Evolutionary conservation across 1,140 invertebrate genomes (phyloP).

Genomic region (Trinorchestia longiramus): DNA sequence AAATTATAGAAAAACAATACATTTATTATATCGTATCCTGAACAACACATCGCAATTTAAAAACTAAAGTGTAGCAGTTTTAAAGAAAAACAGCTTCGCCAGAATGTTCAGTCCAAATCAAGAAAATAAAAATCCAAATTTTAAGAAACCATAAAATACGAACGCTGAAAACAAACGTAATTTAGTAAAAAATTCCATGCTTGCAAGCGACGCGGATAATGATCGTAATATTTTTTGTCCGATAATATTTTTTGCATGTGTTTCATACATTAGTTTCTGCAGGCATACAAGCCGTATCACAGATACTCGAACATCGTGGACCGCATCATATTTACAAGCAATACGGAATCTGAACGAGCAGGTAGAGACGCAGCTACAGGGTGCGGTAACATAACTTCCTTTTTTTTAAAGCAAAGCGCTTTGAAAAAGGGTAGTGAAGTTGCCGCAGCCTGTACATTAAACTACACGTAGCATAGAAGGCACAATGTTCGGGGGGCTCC

Average conservation of each 20-base stretch:
- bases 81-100: too few species aligned
- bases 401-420: too few species aligned
- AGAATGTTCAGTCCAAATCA: too few species aligned
- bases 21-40: too few species aligned
- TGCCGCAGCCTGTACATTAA: neutral
- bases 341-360: neutral
- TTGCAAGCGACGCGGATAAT: neutral
- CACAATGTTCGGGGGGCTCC: neutral
- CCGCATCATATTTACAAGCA: neutral
- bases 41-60: too few species aligned
- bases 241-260: neutral
- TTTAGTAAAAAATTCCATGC: neutral
- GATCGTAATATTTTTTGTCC: neutral
- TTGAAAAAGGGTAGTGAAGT: too few species aligned
- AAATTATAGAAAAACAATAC: too few species aligned
- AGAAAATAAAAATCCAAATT: too few species aligned
- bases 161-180: neutral
- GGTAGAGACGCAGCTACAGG: too few species aligned
- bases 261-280: neutral
- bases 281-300: neutral
- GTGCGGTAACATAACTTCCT: too few species aligned
- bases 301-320: neutral
- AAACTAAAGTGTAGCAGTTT: too few species aligned
- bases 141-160: neutral
- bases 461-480: neutral